A percentile compares a stretch with the other conserved stretches of the same genome.
phyloP scores from a whole-genome alignment of 2,797 vertebrate genomes.

The Distichodus sexfasciatus region DNA sequence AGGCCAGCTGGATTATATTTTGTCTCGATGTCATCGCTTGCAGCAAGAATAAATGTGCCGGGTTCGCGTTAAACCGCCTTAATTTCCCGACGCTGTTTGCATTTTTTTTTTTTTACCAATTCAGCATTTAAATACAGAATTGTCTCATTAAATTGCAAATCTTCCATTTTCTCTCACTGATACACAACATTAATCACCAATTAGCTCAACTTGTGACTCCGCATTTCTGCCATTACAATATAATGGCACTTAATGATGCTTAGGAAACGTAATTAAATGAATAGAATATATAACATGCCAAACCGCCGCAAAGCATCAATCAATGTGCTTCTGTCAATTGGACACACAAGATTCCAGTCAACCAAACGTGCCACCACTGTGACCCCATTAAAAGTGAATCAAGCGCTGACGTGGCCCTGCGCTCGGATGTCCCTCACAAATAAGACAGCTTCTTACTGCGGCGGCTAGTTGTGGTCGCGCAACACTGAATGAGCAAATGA shows the following conservation, averaged over 20 bases:
- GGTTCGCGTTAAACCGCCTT: slow-evolving; percentile 67
- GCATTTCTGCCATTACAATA: slow-evolving; percentile 94
- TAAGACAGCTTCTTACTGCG: slow-evolving; percentile 66
- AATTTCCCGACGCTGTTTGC: slow-evolving; percentile 68
- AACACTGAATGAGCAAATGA: slow-evolving; percentile 8
- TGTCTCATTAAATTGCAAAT: slow-evolving; percentile 93
- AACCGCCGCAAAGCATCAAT: slow-evolving; percentile 75
- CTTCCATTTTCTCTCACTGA: slow-evolving; percentile 92
- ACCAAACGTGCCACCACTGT: slow-evolving; percentile 67
- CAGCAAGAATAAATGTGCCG: background rate
- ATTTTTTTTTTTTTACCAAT: slow-evolving; percentile 80
- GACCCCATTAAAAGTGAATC: slow-evolving; percentile 78
- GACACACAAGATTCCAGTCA: slow-evolving; percentile 41
- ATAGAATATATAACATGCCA: slow-evolving; percentile 78
- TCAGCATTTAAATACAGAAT: slow-evolving; percentile 89
- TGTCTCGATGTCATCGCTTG: background rate
- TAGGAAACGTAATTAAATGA: slow-evolving; percentile 84
- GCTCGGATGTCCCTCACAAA: slow-evolving; percentile 62
- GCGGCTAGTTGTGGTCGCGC: slow-evolving; percentile 58
- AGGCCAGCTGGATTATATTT: slow-evolving; percentile 36
- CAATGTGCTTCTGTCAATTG: slow-evolving; percentile 76
- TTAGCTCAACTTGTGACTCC: slow-evolving; percentile 92
- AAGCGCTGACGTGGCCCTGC: slow-evolving; percentile 65
- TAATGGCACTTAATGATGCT: slow-evolving; percentile 99
- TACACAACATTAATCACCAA: slow-evolving; percentile 99